phyloP scores from a whole-genome alignment of 2,797 vertebrate species.

The Acipenser ruthenus region DNA sequence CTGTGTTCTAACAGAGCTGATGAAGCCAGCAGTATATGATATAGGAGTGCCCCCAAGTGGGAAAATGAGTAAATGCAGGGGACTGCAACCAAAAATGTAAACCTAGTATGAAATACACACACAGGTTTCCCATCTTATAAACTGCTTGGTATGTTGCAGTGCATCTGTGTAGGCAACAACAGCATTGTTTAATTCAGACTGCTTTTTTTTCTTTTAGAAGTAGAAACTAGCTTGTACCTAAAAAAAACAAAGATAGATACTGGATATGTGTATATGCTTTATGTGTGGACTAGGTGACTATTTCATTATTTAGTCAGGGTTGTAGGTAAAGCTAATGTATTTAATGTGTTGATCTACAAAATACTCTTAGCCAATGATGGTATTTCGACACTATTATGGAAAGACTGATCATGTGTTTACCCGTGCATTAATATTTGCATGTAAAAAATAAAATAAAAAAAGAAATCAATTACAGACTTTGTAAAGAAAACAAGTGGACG shows the following conservation, averaged over 20 bases:
- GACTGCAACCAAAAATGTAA: too few species aligned
- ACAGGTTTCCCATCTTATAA: too few species aligned
- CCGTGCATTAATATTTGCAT: constrained; percentile 76
- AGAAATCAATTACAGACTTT: constrained; percentile 63
- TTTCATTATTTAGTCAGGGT: constrained; percentile 40
- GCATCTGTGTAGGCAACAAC: too few species aligned
- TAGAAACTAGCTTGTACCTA: too few species aligned
- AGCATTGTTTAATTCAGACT: too few species aligned
- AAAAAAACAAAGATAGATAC: constrained; percentile 35
- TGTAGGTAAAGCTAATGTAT: constrained; percentile 44
- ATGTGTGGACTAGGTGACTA: constrained; percentile 43
- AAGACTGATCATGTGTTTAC: constrained; percentile 29
- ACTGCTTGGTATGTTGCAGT: too few species aligned
- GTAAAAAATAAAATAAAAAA: constrained; percentile 52
- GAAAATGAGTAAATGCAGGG: too few species aligned
- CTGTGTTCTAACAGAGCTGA: too few species aligned
- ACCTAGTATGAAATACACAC: too few species aligned
- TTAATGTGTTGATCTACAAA: constrained; percentile 44
- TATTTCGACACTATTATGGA: constrained; percentile 43
- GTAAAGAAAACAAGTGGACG: constrained; percentile 71
- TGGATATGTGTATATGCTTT: constrained; percentile 40
- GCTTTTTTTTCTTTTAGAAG: too few species aligned
- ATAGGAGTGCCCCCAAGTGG: too few species aligned
- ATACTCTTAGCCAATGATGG: constrained; percentile 47
- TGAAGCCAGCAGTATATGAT: too few species aligned